Evolutionary conservation across 2,113 vertebrate genomes (phyloP).

Genomic region (Paratilapia polleni): DNA sequence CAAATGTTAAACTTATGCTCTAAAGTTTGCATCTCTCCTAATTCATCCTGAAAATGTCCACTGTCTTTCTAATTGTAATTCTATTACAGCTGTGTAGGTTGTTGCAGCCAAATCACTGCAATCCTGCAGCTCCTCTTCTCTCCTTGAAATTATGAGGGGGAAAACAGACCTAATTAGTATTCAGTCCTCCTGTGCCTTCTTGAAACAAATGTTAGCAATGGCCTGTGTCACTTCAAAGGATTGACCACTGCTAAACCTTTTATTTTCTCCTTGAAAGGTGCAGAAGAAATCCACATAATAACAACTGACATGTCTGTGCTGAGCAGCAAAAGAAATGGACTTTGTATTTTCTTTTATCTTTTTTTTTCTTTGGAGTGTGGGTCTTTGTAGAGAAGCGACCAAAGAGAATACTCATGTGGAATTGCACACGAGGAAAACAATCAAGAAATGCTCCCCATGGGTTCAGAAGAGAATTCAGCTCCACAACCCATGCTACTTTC

Average conservation of each 20-base stretch:
- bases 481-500: neutral
- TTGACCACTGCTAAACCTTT: conserved; percentile 45
- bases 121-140: neutral
- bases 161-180: conserved; percentile 28
- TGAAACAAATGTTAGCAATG: conserved; percentile 37
- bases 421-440: conserved; percentile 39
- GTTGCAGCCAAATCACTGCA: neutral
- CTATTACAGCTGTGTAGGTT: neutral
- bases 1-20: neutral
- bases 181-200: conserved; percentile 6
- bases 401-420: conserved; percentile 62
- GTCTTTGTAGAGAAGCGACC: conserved; percentile 53
- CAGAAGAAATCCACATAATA: conserved; percentile 56
- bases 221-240: conserved; percentile 47
- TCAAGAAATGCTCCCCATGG: conserved; percentile 16
- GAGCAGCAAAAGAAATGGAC: conserved; percentile 36
- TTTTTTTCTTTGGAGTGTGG: conserved; percentile 22
- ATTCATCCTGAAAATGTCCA: neutral
- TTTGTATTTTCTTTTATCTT: conserved; percentile 57
- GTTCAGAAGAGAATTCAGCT: conserved; percentile 17
- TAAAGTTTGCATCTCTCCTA: neutral
- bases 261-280: conserved; percentile 38
- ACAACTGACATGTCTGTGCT: conserved; percentile 51
- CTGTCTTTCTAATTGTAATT: conserved; percentile 3
- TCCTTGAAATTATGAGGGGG: neutral